Conservation (phyloP, 2,113 vertebrate species). For the Miniopterus natalensis region DNA sequence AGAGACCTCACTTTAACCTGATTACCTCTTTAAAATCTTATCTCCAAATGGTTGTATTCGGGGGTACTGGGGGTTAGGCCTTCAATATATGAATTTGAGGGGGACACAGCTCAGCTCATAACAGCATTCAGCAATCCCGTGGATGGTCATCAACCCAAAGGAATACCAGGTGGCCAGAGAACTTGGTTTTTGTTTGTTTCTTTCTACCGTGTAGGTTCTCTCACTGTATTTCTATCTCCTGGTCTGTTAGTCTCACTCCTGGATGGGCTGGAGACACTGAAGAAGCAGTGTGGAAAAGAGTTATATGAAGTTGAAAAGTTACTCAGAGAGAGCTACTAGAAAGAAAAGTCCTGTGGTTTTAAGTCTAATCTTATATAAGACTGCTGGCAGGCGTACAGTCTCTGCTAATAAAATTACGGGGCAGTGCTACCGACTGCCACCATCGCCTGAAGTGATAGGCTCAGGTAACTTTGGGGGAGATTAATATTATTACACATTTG, state of each 20-base stretch:
- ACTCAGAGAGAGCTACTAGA: not conserved
- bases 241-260: rapidly evolving
- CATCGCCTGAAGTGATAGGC: not conserved
- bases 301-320: not conserved
- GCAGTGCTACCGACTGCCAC: rapidly evolving
- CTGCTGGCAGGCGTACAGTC: not conserved
- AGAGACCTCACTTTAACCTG: not conserved
- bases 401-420: not conserved
- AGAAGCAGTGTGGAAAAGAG: not conserved
- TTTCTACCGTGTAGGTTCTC: not conserved
- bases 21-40: not conserved
- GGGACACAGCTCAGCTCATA: rapidly evolving
- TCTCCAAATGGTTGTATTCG: not conserved
- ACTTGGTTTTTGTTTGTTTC: not conserved
- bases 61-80: not conserved
- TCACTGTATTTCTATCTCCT: not conserved
- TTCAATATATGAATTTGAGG: not conserved
- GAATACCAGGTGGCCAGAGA: not conserved
- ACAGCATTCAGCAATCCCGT: rapidly evolving
- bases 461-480: not conserved
- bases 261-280: not conserved
- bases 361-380: not conserved
- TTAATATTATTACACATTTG: rapidly evolving
- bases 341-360: not conserved
- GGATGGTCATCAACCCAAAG: rapidly evolving